Percentiles rank a stretch among this genome's conserved stretches.
Evolutionary conservation across 35 echinoderm and acorn worm genomes (phyloP).

Genomic region (Ptychodera flava): DNA sequence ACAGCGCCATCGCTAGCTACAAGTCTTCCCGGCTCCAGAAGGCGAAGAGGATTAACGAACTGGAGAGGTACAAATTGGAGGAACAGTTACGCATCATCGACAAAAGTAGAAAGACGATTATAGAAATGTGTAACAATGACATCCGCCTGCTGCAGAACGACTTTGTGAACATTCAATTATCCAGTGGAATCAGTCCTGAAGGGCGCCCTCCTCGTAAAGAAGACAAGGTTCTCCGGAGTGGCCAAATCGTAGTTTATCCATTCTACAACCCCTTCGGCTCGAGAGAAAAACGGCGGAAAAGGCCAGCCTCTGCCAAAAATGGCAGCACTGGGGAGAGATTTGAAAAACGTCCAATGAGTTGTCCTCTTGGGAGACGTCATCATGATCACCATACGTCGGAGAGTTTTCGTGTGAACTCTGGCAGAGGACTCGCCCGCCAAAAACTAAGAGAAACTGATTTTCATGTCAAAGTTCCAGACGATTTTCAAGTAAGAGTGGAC

Average conservation of each 20-base stretch:
- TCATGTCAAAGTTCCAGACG: no score
- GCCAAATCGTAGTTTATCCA: background rate
- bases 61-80: background rate
- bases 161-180: background rate
- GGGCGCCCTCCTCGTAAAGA: background rate
- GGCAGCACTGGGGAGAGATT: background rate
- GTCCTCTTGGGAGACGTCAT: background rate
- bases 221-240: background rate
- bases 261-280: background rate
- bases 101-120: background rate
- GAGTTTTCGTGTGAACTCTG: no score
- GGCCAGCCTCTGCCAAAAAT: background rate
- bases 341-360: background rate
- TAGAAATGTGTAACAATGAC: background rate
- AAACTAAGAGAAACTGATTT: no score
- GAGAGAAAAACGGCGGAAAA: background rate
- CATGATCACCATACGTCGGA: no score
- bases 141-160: background rate
- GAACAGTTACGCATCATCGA: background rate
- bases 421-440: no score
- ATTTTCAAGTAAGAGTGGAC: no score
- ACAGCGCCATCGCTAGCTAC: background rate
- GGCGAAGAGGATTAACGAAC: background rate
- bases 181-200: background rate
- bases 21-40: background rate